Base-by-base conservation (phyloP, 1,140 invertebrate genomes). In the Tribolium castaneum region DNA sequence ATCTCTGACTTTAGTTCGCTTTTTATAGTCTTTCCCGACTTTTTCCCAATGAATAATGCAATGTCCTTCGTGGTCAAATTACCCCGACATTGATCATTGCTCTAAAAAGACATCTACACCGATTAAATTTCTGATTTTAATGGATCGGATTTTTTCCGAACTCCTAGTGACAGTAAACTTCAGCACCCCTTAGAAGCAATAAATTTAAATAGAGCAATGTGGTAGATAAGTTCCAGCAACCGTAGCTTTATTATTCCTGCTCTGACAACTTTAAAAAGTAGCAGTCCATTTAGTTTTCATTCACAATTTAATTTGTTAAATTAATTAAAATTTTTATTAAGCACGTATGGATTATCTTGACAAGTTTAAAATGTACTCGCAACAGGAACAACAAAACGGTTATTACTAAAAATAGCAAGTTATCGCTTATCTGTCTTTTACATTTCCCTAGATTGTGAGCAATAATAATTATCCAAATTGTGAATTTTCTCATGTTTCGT, bases 1-100 rank as follows among this genome's bases (percentile, higher is more conserved):
- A 39, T 66, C 56, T 62, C 34, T 66, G 59, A 66, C 59, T 66
- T 35, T 66, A 35, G 59, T 66, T 66, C 59, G n/a, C 59, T 66
- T 66, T 66, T 66, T 66, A 66, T 66, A 39, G 59, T 66, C 59
- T 66, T 35, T 35, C 59, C 14, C 59, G 30, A 66, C 59, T 66
- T 66, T 66, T 66, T 35, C 30, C 59, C 59, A 35, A 66, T 66
- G 22, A 62, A 62, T 66, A 66, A 66, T 66, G 30, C 59, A 66
- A 66, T 66, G 59, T 66, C 59, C 30, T 66, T 30, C 30, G 59
- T 66, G 59, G 34, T 66, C 59, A 66, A 34, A 66, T 66, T 66
- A 66, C 59, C 35, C 59, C 13, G 30, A 66, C 59, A 66, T 34
- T 35, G 59, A 66, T 12, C 2, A 66, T 35, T 66, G 25, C 59